These are phyloP conservation scores for Sicus ferrugineus DNA, from an alignment of 2,888 invertebrate species.

Conservation along the genomic window DNA sequence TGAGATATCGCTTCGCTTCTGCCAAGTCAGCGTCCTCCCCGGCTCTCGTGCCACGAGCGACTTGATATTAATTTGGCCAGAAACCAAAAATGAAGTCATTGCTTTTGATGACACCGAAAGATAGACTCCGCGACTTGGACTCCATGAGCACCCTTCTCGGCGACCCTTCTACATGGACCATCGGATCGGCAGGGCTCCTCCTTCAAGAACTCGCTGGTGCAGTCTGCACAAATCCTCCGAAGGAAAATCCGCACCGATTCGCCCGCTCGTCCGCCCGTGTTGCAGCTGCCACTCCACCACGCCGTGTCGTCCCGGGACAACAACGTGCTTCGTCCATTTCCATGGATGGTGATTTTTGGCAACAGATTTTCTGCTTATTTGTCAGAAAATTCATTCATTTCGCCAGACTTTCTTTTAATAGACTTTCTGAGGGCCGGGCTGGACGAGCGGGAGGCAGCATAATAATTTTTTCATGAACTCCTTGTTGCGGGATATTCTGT, in stretches of 20 bases:
- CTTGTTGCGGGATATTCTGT: conserved; percentile 13
- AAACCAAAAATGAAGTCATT: conserved; percentile 50
- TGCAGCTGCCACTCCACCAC: not conserved
- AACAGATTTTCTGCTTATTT: conserved; percentile 33
- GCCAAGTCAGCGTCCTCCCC: conserved; percentile 22
- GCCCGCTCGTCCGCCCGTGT: not conserved
- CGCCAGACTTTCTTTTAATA: conserved; percentile 19
- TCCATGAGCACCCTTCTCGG: not conserved
- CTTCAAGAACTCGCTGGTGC: not conserved
- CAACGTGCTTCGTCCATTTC: conserved; percentile 30
- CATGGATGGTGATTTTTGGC: conserved; percentile 31
- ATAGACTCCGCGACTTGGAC: conserved; percentile 38
- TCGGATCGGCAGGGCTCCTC: not conserved
- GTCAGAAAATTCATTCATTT: conserved; percentile 26
- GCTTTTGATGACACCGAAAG: conserved; percentile 53
- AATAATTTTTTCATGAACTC: conserved; percentile 30
- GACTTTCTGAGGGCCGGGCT: conserved; percentile 17
- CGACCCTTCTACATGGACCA: not conserved
- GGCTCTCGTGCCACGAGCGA: conserved; percentile 31
- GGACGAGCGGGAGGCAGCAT: conserved; percentile 13
- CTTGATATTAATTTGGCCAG: conserved; percentile 49
- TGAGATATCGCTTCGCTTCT: conserved; percentile 7
- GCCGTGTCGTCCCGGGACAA: not conserved
- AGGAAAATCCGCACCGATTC: not conserved
- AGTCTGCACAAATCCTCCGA: not conserved